Conservation (phyloP, 2,113 vertebrate genomes). For the Clarias magur region DNA sequence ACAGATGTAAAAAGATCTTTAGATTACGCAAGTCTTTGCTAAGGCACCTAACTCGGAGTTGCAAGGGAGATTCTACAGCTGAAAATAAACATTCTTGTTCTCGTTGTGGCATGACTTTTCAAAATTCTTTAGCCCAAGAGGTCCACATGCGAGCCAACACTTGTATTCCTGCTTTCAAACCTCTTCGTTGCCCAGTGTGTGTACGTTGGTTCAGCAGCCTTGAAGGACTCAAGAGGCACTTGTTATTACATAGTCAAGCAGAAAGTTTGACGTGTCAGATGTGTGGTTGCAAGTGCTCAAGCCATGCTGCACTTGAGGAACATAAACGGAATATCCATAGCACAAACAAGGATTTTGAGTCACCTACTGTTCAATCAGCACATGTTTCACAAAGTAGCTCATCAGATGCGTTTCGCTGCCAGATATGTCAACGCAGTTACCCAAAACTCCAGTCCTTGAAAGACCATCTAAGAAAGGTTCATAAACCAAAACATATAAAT, state of each 20-base stretch:
- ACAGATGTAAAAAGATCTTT: conserved; percentile 71
- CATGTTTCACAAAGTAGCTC: conserved; percentile 36
- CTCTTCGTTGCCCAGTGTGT: conserved; percentile 72
- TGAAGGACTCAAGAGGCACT: conserved; percentile 73
- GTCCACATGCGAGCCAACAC: conserved; percentile 70
- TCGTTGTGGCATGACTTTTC: conserved; percentile 69
- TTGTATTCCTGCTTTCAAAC: conserved; percentile 70
- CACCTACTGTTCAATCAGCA: conserved; percentile 13
- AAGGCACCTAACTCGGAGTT: conserved; percentile 70
- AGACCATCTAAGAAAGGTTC: conserved; percentile 56
- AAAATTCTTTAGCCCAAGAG: conserved; percentile 65
- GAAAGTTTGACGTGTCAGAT: conserved; percentile 65
- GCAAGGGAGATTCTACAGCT: conserved; percentile 59
- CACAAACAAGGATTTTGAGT: neutral
- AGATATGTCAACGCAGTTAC: conserved; percentile 55
- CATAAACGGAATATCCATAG: conserved; percentile 70
- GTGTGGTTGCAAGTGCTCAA: conserved; percentile 70
- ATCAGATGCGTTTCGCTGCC: conserved; percentile 50
- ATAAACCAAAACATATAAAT: conserved; percentile 37
- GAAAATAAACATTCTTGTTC: conserved; percentile 67
- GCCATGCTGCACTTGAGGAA: conserved; percentile 70
- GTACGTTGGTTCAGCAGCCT: conserved; percentile 71
- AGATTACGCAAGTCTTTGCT: conserved; percentile 66
- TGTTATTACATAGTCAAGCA: conserved; percentile 71
- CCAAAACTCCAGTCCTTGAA: conserved; percentile 54